A percentile compares a stretch with the other conserved stretches of the same genome.
phyloP scores from a whole-genome alignment of 2,797 vertebrate genomes.

The Percopsis omiscomaycus region DNA sequence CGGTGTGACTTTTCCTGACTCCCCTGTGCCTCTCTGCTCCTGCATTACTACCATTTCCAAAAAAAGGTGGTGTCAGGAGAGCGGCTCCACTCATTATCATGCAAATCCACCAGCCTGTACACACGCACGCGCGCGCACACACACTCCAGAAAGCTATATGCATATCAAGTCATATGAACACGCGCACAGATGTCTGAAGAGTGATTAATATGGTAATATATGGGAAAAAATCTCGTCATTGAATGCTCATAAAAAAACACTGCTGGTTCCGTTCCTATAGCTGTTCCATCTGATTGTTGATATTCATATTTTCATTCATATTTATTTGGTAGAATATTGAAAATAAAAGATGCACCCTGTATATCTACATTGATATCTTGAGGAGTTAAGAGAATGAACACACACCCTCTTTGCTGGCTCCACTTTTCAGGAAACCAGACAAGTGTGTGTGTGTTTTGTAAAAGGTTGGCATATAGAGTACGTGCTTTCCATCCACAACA shows the following conservation, averaged over 20 bases:
- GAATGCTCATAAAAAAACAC: slow-evolving; percentile 14
- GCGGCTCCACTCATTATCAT: slow-evolving; percentile 51
- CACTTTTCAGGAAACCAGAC: background rate
- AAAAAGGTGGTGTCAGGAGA: slow-evolving; percentile 39
- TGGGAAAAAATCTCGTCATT: slow-evolving; percentile 45
- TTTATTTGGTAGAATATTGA: too few relatives aligned
- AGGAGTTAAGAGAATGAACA: too few relatives aligned
- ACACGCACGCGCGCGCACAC: slow-evolving; percentile 14
- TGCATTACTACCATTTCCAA: slow-evolving; percentile 39
- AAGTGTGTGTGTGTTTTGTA: slow-evolving; percentile 2
- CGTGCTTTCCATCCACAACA: slow-evolving; percentile 30
- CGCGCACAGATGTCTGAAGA: slow-evolving; percentile 41
- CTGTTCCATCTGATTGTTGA: background rate
- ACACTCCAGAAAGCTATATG: background rate
- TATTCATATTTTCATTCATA: background rate
- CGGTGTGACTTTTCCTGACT: slow-evolving; percentile 23
- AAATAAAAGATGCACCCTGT: too few relatives aligned
- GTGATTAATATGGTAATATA: slow-evolving; percentile 48
- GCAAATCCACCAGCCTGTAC: slow-evolving; percentile 48
- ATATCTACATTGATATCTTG: too few relatives aligned
- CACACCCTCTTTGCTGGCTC: background rate
- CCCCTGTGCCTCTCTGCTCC: slow-evolving; percentile 20
- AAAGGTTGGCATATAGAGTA: slow-evolving; percentile 4
- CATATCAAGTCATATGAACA: slow-evolving; percentile 3
- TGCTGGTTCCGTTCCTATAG: background rate